Conservation (phyloP, 2,113 vertebrate species). For the Pelobates fuscus region DNA sequence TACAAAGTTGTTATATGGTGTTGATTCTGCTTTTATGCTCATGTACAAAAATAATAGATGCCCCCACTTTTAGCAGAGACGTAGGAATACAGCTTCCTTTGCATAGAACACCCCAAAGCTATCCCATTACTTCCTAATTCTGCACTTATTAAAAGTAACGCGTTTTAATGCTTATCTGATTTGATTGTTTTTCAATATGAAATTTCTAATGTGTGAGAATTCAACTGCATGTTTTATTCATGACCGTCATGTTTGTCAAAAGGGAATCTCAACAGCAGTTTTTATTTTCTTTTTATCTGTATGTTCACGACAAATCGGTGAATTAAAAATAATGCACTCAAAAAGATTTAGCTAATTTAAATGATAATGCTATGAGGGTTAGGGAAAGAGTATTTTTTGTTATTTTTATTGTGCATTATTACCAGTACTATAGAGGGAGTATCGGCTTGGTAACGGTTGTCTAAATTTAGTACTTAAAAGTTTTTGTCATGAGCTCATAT, state of each 20-base stretch:
- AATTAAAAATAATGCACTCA: background rate
- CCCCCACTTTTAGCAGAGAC: constrained; percentile 74
- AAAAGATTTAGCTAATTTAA: background rate
- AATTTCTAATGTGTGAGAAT: constrained; percentile 73
- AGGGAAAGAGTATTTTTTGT: no score
- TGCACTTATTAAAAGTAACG: constrained; percentile 84
- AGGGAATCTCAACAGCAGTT: background rate
- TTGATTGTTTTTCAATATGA: constrained; percentile 72
- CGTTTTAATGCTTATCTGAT: constrained; percentile 80
- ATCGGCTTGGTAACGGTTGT: no score
- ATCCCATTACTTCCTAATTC: constrained; percentile 85
- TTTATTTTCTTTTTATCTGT: constrained; percentile 6
- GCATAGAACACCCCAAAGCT: constrained; percentile 78
- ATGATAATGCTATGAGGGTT: background rate
- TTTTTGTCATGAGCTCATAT: no score
- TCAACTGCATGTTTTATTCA: constrained; percentile 66
- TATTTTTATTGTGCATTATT: no score
- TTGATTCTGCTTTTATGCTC: constrained; percentile 70
- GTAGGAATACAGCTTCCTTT: constrained; percentile 72
- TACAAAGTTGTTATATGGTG: constrained; percentile 71
- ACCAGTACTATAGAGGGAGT: no score
- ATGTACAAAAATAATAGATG: constrained; percentile 77
- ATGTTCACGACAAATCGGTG: background rate
- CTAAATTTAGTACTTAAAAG: no score
- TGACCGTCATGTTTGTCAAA: constrained; percentile 49